Evolutionary conservation across 2,797 vertebrate genomes (phyloP).

Genomic region (Alectoris magna): DNA sequence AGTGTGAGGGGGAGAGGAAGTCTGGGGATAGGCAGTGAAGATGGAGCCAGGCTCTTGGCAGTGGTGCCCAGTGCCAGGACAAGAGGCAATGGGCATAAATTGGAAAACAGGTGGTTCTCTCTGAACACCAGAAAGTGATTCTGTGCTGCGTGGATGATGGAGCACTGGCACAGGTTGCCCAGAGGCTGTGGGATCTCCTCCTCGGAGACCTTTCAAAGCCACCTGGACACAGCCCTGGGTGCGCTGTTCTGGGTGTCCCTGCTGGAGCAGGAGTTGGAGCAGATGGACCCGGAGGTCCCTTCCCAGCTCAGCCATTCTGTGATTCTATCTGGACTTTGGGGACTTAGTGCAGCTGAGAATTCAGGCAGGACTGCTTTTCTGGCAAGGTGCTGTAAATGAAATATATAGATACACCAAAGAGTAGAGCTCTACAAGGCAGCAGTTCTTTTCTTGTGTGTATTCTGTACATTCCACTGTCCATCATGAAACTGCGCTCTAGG

Average conservation of each 20-base stretch:
- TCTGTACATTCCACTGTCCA: background rate
- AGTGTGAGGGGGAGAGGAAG: background rate
- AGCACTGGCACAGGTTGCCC: background rate
- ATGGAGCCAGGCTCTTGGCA: background rate
- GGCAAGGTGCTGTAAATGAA: background rate
- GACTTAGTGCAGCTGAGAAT: accelerated
- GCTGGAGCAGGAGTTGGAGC: background rate
- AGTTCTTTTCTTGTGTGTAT: background rate
- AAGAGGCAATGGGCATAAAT: background rate
- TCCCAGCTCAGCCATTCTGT: background rate
- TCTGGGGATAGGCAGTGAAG: background rate
- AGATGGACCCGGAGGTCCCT: background rate
- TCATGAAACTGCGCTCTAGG: background rate
- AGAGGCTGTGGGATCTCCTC: background rate
- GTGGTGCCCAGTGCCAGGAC: background rate
- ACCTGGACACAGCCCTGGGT: background rate
- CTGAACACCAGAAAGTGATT: background rate
- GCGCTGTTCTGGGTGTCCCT: background rate
- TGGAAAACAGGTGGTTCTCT: too few relatives aligned
- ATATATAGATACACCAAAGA: background rate
- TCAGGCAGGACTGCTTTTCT: background rate
- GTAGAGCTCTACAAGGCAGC: background rate
- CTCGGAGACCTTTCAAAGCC: background rate
- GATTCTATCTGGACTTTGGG: background rate
- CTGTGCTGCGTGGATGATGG: background rate